Percentiles rank a stretch among this genome's conserved stretches.
Conservation (phyloP, 1,140 invertebrate genomes). For the Bemisia tabaci region DNA sequence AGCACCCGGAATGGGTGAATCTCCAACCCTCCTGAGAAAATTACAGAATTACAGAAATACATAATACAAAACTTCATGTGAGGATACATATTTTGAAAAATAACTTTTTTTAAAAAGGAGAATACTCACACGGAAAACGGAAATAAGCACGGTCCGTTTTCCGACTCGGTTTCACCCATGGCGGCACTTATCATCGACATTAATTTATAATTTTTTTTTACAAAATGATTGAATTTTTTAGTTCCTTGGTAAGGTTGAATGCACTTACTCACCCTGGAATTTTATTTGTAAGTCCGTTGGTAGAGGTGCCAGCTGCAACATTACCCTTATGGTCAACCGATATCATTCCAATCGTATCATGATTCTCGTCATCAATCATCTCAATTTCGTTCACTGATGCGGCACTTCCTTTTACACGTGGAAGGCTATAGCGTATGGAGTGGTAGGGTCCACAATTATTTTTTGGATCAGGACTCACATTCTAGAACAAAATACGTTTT, state of each 20-base stretch:
- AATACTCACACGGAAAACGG: no score
- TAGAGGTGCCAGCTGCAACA: slow-evolving; percentile 86
- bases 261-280: slow-evolving; percentile 67
- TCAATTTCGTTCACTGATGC: slow-evolving; percentile 10
- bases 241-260: no score
- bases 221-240: no score
- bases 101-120: no score
- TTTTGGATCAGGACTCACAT: slow-evolving; percentile 75
- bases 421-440: slow-evolving; percentile 21
- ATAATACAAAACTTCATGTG: no score
- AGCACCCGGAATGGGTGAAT: slow-evolving; percentile 84
- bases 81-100: no score
- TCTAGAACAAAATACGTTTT: slow-evolving; percentile 41
- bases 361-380: slow-evolving; percentile 49
- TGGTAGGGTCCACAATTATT: slow-evolving; percentile 79
- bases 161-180: no score
- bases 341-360: slow-evolving; percentile 96
- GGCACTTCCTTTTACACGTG: background rate
- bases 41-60: no score
- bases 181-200: background rate
- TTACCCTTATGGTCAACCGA: slow-evolving; percentile 65
- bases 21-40: slow-evolving; percentile 65
- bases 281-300: slow-evolving; percentile 88
- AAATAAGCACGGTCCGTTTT: no score
- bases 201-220: no score